phyloP scores from a whole-genome alignment of 1,140 invertebrate genomes.

The Papilio polyxenes region DNA sequence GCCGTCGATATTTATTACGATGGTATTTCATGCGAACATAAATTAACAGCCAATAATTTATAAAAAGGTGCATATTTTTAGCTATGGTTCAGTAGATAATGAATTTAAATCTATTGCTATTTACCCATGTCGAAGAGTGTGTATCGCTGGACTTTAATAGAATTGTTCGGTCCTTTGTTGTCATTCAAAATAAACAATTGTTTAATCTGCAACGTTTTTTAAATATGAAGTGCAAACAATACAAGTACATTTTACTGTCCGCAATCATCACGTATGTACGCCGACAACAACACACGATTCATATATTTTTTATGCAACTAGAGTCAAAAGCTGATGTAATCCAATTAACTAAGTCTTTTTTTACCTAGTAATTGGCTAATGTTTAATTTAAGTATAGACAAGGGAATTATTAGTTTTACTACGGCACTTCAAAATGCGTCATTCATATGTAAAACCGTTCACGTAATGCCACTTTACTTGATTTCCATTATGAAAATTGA shows the following conservation, averaged over 20 bases:
- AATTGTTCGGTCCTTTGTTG: background rate
- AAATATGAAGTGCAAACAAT: background rate
- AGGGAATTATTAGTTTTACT: constrained; percentile 26
- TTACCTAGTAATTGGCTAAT: background rate
- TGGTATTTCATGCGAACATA: background rate
- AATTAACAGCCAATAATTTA: background rate
- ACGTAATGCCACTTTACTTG: constrained; percentile 14
- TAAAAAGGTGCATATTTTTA: background rate
- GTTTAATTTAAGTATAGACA: constrained; percentile 10
- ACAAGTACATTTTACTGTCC: background rate
- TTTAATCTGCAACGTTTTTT: background rate
- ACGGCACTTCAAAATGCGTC: background rate
- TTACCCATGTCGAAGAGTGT: background rate
- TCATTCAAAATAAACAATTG: background rate
- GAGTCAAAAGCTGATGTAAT: background rate
- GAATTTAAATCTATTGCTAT: background rate
- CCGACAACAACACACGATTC: background rate
- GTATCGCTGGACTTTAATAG: background rate
- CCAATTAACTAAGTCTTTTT: background rate
- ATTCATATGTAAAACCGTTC: constrained; percentile 12
- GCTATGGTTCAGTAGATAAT: background rate
- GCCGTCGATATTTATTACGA: background rate
- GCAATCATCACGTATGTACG: background rate
- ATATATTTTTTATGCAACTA: background rate
- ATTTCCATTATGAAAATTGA: constrained; percentile 28